These are phyloP conservation scores for Sporophila hypoxantha DNA, from an alignment of 2,113 vertebrate species.

Conservation along the genomic window DNA sequence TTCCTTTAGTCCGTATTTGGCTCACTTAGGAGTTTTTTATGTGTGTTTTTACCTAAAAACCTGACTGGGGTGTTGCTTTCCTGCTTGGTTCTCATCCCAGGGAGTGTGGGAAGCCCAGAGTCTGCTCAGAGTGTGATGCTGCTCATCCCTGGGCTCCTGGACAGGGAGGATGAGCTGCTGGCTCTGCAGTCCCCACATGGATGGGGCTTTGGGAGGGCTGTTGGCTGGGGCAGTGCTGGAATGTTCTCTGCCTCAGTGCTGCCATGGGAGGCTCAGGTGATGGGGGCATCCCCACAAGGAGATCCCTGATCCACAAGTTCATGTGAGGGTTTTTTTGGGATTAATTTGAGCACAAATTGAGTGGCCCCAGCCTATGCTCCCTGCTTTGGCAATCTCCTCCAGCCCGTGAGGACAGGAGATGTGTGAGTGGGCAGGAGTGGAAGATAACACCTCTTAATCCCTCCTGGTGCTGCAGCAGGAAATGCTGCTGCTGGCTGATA, in stretches of 20 bases:
- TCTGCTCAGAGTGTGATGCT: neutral
- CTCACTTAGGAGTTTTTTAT: neutral
- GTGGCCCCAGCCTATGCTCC: neutral
- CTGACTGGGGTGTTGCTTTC: neutral
- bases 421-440: neutral
- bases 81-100: accelerated
- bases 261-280: neutral
- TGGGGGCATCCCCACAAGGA: neutral
- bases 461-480: neutral
- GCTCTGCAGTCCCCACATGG: accelerated
- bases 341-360: neutral
- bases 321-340: neutral
- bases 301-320: neutral
- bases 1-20: neutral
- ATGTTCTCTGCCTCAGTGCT: neutral
- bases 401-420: neutral
- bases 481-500: neutral
- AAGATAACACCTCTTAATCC: neutral
- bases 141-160: neutral
- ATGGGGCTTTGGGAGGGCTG: neutral
- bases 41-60: neutral
- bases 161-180: neutral
- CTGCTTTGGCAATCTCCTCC: neutral
- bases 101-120: neutral
- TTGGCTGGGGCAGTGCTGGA: neutral